These are phyloP conservation scores for Microtus pennsylvanicus DNA, from an alignment of 2,113 vertebrate genomes.

Conservation along the genomic window DNA sequence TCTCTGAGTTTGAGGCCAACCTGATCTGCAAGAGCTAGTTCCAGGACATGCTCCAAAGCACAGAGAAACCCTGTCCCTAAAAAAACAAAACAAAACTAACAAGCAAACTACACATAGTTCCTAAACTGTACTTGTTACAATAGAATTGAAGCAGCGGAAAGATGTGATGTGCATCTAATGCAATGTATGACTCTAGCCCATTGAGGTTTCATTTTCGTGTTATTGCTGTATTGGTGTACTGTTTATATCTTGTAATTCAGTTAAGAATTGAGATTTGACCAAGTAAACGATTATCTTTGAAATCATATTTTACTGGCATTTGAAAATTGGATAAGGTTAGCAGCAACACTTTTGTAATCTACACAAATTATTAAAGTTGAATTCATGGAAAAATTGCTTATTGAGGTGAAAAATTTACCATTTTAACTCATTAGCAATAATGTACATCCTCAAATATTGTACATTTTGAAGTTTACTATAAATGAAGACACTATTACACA, in stretches of 20 bases:
- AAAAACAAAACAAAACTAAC: too few species aligned
- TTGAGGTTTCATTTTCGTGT: neutral
- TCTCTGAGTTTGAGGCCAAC: too few species aligned
- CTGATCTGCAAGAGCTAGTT: too few species aligned
- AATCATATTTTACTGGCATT: conserved; percentile 25
- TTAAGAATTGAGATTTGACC: conserved; percentile 18
- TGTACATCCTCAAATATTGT: neutral
- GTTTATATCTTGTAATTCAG: conserved; percentile 27
- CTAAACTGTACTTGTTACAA: neutral
- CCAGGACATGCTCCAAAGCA: too few species aligned
- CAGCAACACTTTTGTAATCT: neutral
- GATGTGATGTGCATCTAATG: neutral
- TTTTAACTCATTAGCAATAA: conserved; percentile 49
- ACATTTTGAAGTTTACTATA: conserved; percentile 25
- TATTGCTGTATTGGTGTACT: neutral
- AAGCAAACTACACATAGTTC: neutral
- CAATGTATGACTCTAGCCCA: neutral
- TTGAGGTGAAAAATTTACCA: neutral
- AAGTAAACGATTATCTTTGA: conserved; percentile 16
- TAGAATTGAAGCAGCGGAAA: neutral
- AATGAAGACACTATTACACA: neutral
- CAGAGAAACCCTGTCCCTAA: too few species aligned
- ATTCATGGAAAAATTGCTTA: neutral
- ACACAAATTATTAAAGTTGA: conserved; percentile 27
- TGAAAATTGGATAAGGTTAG: conserved; percentile 40